Evolutionary conservation across 2,888 invertebrate species (phyloP).

Genomic region (Aquatica leii): DNA sequence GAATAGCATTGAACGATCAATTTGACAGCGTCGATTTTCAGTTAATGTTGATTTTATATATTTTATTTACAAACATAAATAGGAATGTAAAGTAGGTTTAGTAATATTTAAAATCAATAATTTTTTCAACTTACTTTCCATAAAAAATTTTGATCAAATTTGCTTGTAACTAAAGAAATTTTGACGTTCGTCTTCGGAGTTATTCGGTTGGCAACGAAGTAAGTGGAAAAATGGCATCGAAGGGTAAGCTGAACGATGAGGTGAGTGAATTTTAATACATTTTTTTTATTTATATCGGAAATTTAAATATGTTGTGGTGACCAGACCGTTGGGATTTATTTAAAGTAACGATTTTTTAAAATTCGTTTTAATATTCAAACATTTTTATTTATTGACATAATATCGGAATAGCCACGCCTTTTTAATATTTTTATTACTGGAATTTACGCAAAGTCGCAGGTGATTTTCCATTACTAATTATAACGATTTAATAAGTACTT

Average conservation of each 20-base stretch:
- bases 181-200: constrained; percentile 14
- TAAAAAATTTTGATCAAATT: too few species aligned
- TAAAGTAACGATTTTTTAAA: not conserved
- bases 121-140: not conserved
- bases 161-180: too few species aligned
- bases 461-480: constrained; percentile 21
- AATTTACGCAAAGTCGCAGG: constrained; percentile 25
- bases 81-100: not conserved
- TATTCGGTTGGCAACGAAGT: constrained; percentile 25
- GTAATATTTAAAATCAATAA: not conserved
- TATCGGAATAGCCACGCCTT: constrained; percentile 56
- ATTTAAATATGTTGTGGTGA: not conserved
- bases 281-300: constrained; percentile 11
- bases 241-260: constrained; percentile 57
- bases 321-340: not conserved
- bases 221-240: constrained; percentile 53
- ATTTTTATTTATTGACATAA: constrained; percentile 15
- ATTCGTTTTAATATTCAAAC: not conserved
- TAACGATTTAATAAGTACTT: too few species aligned
- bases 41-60: not conserved
- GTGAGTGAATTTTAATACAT: constrained; percentile 48
- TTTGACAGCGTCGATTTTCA: constrained; percentile 4
- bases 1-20: not conserved
- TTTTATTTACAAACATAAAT: not conserved
- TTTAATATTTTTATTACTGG: constrained; percentile 43